phyloP scores from a whole-genome alignment of 2,113 vertebrate species.

The Haemorhous mexicanus region DNA sequence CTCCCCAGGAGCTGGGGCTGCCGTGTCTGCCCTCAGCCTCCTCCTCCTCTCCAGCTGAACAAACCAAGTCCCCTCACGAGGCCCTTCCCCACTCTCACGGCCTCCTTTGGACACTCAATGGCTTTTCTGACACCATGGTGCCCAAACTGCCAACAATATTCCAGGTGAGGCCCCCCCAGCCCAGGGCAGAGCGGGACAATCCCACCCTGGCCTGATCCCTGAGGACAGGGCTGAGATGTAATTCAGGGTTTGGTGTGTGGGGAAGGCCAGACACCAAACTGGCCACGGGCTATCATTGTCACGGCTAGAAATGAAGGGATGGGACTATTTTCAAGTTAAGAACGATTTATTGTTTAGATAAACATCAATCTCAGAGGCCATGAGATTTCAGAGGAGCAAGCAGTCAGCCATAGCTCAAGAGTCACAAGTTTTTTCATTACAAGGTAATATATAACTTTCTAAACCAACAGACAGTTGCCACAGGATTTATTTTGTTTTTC shows the following conservation, averaged over 20 bases:
- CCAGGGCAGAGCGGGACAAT: neutral
- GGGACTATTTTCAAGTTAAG: neutral
- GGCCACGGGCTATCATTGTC: neutral
- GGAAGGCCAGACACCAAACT: neutral
- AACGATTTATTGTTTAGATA: neutral
- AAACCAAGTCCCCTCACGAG: neutral
- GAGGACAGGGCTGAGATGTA: neutral
- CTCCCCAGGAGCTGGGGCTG: fast-evolving
- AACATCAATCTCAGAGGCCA: neutral
- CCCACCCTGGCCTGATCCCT: neutral
- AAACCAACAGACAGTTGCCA: neutral
- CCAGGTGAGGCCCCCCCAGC: neutral
- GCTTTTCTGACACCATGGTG: neutral
- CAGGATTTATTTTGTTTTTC: neutral
- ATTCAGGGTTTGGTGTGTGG: neutral
- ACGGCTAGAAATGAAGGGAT: neutral
- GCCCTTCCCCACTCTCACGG: neutral
- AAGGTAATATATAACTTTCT: neutral
- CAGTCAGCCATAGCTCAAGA: neutral
- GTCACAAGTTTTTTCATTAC: neutral
- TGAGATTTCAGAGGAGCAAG: neutral
- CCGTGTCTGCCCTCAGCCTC: neutral
- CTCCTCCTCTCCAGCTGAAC: neutral
- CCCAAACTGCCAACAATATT: fast-evolving
- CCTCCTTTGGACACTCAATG: neutral